Percentiles rank a stretch among this genome's conserved stretches.
These are phyloP conservation scores for Leptopilina myrica DNA, from an alignment of 2,888 invertebrate species.

Conservation along the genomic window DNA sequence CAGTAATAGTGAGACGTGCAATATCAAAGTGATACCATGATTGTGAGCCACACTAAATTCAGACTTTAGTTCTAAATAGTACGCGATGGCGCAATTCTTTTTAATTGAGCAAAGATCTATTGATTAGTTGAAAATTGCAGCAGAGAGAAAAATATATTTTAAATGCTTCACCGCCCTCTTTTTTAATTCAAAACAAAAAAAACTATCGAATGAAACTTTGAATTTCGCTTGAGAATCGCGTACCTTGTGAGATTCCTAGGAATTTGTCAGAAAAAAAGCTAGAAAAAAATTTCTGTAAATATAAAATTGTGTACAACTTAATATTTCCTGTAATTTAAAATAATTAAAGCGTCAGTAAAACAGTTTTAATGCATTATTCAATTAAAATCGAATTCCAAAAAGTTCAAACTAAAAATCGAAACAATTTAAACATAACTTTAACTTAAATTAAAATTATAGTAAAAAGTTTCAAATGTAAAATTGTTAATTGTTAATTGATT, in stretches of 20 bases:
- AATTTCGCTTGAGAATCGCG: constrained; percentile 42
- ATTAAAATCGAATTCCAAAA: no score
- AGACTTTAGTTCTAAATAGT: constrained; percentile 27
- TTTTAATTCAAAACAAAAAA: constrained; percentile 41
- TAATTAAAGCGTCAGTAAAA: constrained; percentile 67
- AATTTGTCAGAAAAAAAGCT: constrained; percentile 41
- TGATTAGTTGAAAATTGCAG: constrained; percentile 17
- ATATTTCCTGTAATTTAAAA: constrained; percentile 72
- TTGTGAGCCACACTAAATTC: constrained; percentile 20
- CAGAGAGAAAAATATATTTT: constrained; percentile 44
- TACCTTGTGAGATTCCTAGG: constrained; percentile 46
- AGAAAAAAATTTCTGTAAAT: constrained; percentile 66
- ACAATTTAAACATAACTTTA: background rate
- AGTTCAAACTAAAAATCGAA: no score
- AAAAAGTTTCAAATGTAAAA: background rate
- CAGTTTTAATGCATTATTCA: background rate
- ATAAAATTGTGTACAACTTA: constrained; percentile 70
- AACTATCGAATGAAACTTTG: constrained; percentile 43
- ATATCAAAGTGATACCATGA: constrained; percentile 62
- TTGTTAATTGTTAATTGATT: no score
- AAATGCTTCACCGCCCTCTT: constrained; percentile 49
- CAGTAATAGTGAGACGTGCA: constrained; percentile 63
- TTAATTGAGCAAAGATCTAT: constrained; percentile 21
- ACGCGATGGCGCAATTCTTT: constrained; percentile 4
- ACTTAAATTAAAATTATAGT: background rate